Percentiles rank a stretch among this genome's conserved stretches.
phyloP scores from a whole-genome alignment of 2,113 vertebrate species.

The Athene cunicularia region DNA sequence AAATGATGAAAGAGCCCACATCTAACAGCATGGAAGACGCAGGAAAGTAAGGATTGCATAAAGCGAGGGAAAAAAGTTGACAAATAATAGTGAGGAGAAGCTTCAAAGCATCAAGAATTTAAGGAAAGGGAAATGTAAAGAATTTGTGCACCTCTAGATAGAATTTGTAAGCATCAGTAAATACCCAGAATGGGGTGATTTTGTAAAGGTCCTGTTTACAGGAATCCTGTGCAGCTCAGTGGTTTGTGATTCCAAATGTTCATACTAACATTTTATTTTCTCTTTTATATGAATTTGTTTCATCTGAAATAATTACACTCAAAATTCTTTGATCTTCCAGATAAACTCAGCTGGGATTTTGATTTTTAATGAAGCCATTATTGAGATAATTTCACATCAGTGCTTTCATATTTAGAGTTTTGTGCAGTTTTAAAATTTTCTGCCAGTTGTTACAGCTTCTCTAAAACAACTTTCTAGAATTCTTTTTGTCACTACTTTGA shows the following conservation, averaged over 20 bases:
- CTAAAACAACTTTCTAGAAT: neutral
- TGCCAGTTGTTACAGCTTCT: neutral
- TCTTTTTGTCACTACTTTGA: neutral
- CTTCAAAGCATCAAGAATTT: neutral
- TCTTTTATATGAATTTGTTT: neutral
- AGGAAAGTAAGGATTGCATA: neutral
- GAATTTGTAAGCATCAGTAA: neutral
- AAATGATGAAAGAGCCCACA: neutral
- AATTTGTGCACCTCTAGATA: neutral
- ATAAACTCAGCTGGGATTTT: neutral
- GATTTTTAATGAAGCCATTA: neutral
- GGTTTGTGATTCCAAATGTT: neutral
- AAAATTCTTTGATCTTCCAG: neutral
- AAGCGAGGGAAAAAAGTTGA: neutral
- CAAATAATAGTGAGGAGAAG: neutral
- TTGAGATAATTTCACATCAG: neutral
- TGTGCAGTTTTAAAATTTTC: neutral
- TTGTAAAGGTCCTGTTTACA: neutral
- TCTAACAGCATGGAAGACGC: neutral
- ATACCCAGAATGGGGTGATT: neutral
- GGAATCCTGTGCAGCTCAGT: neutral
- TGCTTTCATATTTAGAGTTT: neutral
- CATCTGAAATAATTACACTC: neutral
- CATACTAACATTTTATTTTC: neutral
- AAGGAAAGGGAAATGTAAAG: neutral